A percentile compares a stretch with the other conserved stretches of the same genome.
These are phyloP conservation scores for Odontamblyopus rebecca DNA, from an alignment of 2,797 vertebrate genomes.

Conservation along the genomic window DNA sequence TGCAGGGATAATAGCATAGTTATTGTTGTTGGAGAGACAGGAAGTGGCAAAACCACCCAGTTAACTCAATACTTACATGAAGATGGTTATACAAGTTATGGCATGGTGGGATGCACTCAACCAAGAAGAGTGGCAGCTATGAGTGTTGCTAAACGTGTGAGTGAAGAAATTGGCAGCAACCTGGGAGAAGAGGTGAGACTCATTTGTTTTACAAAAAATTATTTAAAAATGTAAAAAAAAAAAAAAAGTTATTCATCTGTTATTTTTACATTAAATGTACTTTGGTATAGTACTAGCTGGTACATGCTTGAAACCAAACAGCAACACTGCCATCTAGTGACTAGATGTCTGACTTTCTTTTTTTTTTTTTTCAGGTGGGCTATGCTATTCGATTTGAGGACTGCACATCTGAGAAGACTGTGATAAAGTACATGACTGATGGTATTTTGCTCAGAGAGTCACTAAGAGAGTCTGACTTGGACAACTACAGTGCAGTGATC, in stretches of 20 bases:
- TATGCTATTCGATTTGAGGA: constrained; percentile 99
- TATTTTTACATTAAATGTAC: background rate
- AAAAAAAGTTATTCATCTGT: background rate
- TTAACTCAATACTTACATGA: constrained; percentile 98
- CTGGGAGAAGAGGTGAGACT: constrained; percentile 93
- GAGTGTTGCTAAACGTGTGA: constrained; percentile 98
- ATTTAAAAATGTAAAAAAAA: background rate
- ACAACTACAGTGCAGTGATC: constrained; percentile 97
- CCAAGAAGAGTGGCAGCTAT: constrained; percentile 96
- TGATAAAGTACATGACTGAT: constrained; percentile 99
- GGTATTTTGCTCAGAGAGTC: constrained; percentile 97
- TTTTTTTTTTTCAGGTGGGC: constrained; percentile 81
- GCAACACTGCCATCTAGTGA: constrained; percentile 66
- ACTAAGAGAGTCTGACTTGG: constrained; percentile 92
- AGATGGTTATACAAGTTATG: constrained; percentile 95
- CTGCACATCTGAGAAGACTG: constrained; percentile 93
- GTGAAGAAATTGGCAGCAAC: constrained; percentile 91
- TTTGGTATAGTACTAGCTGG: background rate
- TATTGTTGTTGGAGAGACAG: constrained; percentile 97
- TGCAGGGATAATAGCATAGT: constrained; percentile 97
- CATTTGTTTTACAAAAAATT: background rate
- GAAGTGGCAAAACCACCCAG: constrained; percentile 98
- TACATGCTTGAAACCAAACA: background rate
- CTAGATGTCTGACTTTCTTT: background rate
- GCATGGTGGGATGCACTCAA: constrained; percentile 98